phyloP scores from a whole-genome alignment of 2,797 vertebrate species.

The Thamnophis elegans region DNA sequence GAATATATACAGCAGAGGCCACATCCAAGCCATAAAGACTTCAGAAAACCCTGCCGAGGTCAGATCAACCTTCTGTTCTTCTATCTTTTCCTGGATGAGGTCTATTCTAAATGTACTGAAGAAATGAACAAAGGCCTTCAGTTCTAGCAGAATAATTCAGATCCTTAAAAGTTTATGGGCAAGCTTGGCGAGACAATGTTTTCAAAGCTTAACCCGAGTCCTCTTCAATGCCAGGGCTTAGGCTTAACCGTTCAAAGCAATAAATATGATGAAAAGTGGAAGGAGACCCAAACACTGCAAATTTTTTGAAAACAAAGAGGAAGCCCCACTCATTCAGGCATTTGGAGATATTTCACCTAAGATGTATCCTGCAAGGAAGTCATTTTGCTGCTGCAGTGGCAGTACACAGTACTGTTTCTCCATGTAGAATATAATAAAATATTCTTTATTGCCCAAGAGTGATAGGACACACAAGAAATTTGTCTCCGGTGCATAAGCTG shows the following conservation, averaged over 20 bases:
- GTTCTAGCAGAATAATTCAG: background rate
- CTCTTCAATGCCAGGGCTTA: background rate
- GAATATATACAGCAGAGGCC: background rate
- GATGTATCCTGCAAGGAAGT: background rate
- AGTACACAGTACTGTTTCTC: background rate
- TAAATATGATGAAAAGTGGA: background rate
- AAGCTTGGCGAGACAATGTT: background rate
- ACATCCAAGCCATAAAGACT: background rate
- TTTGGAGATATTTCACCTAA: background rate
- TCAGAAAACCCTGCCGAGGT: background rate
- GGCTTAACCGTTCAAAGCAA: background rate
- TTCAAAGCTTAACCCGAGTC: background rate
- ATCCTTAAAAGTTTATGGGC: background rate
- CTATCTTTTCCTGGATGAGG: background rate
- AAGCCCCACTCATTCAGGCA: background rate
- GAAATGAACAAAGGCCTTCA: background rate
- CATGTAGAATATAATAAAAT: background rate
- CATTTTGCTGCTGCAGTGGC: background rate
- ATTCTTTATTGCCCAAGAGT: background rate
- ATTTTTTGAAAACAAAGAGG: background rate
- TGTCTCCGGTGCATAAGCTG: too few species aligned
- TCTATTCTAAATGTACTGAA: background rate
- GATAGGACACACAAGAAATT: too few species aligned
- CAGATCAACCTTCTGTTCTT: conserved; percentile 6
- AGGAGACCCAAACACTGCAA: background rate